phyloP scores from a whole-genome alignment of 2,113 vertebrate genomes.

The Toxotes jaculatrix region DNA sequence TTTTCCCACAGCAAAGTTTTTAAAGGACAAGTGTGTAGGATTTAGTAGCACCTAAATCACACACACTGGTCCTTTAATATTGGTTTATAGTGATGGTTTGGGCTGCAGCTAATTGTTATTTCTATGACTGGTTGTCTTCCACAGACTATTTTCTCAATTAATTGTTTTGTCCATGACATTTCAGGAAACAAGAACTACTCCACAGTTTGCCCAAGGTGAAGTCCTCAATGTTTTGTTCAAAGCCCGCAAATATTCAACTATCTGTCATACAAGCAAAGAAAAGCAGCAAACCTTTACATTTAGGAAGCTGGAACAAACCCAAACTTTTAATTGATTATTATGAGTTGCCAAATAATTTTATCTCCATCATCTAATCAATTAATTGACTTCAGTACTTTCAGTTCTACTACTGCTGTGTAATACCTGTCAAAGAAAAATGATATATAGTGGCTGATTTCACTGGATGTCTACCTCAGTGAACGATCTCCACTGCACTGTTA shows the following conservation, averaged over 20 bases:
- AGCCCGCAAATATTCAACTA: neutral
- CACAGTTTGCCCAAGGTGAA: neutral
- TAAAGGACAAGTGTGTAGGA: too few species aligned
- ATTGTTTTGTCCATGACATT: neutral
- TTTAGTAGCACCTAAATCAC: too few species aligned
- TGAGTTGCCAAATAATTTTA: neutral
- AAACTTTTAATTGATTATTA: neutral
- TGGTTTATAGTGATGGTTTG: neutral
- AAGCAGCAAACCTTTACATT: neutral
- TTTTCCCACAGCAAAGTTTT: neutral
- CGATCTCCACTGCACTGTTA: neutral
- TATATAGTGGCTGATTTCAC: too few species aligned
- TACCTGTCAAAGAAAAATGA: neutral
- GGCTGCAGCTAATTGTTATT: neutral
- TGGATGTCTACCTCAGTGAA: neutral
- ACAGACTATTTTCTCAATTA: neutral
- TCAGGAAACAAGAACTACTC: too few species aligned
- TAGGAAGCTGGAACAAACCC: neutral
- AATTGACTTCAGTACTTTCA: neutral
- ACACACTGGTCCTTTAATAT: neutral
- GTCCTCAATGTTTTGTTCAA: neutral
- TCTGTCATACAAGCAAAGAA: neutral
- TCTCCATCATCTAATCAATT: neutral
- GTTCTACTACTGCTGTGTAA: neutral
- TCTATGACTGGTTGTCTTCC: too few species aligned